Evolutionary conservation across 2,888 invertebrate genomes (phyloP), one percentile per base, ranked within the genome.

Genomic region (Azorinus chamasolen): DNA sequence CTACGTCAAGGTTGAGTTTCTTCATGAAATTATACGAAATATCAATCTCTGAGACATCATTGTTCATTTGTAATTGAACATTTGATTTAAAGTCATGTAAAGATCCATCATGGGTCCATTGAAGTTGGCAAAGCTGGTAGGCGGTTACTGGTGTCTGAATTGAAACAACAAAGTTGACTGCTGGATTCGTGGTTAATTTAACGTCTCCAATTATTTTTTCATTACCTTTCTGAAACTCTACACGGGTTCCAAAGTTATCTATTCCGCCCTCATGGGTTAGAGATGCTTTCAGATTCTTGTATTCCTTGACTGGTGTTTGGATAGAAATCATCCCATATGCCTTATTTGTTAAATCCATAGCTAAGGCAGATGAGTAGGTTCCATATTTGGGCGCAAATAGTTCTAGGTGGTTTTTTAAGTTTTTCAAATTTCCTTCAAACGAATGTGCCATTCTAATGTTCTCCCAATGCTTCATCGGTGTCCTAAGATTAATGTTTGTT

Each of bases 1-100:
- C 58, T n/a, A 78, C 25, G 32, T 78, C 78, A 25, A 73, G 45
- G 41, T 78, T 69, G 2, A 69, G 46, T 39, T 73, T 78, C 27
- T 48, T 64, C 4, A 61, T 46, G 10, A 48, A 39, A 5, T 53
- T 65, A 27, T 32, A 68, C 8, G 43, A 39, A 18, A 78, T 32
- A 55, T 73, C 78, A 18, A 62, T 43, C 55, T 70, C 65, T 3
- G 73, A 65, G 20, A 53, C 46, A 10, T 62, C 73, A 25, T 78
- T 78, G 55, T 78, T 73, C n/a, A 46, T 32, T 51, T 73, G 78
- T 4, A 64, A n/a, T 32, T 69, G 73, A 14, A 45, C 41, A 22
- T 69, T 64, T 5, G 61, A 58, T 58, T 73, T 78, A 53, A 77
- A 77, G 39, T 70, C 48, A 27, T 43, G 27, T 1, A 62, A 18